These are phyloP conservation scores for Drosophila bunnanda DNA, from an alignment of 2,888 invertebrate species.

Conservation along the genomic window DNA sequence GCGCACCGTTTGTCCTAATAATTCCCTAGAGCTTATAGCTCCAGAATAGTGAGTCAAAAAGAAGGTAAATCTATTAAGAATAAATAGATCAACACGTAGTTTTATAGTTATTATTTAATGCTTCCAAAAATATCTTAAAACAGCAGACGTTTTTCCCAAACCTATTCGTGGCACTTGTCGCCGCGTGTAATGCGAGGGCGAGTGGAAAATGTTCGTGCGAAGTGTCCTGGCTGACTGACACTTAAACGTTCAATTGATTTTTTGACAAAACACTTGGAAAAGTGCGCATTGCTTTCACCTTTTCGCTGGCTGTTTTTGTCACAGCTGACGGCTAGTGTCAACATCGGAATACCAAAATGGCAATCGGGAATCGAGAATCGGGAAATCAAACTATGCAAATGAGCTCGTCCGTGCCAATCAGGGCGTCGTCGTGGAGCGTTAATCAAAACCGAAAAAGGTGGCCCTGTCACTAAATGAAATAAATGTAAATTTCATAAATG, in stretches of 20 bases:
- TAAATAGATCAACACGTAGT: too few relatives aligned
- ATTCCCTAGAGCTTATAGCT: not conserved
- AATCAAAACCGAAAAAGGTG: constrained; percentile 64
- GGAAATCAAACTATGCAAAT: constrained; percentile 54
- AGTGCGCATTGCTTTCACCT: constrained; percentile 34
- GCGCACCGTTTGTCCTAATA: not conserved
- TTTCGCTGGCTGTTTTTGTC: constrained; percentile 35
- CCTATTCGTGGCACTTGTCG: not conserved
- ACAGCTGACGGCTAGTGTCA: constrained; percentile 47
- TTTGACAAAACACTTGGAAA: constrained; percentile 57
- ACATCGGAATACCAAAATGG: constrained; percentile 25
- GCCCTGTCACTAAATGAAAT: constrained; percentile 58
- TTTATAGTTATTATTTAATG: too few relatives aligned
- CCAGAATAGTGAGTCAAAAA: not conserved
- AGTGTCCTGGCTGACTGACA: constrained; percentile 39
- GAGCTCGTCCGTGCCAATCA: constrained; percentile 9
- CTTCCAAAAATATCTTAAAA: too few relatives aligned
- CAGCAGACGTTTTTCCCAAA: not conserved
- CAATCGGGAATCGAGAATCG: constrained; percentile 34
- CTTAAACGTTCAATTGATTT: constrained; percentile 68
- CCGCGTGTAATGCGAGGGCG: constrained; percentile 15
- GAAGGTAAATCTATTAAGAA: too few relatives aligned
- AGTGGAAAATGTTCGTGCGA: constrained; percentile 36
- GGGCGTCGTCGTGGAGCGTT: constrained; percentile 36
- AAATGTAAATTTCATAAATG: constrained; percentile 75